Evolutionary conservation across 2,797 vertebrate genomes (phyloP), one percentile per base, ranked within the genome.

Genomic region (Cryptoblepharus egeriae): DNA sequence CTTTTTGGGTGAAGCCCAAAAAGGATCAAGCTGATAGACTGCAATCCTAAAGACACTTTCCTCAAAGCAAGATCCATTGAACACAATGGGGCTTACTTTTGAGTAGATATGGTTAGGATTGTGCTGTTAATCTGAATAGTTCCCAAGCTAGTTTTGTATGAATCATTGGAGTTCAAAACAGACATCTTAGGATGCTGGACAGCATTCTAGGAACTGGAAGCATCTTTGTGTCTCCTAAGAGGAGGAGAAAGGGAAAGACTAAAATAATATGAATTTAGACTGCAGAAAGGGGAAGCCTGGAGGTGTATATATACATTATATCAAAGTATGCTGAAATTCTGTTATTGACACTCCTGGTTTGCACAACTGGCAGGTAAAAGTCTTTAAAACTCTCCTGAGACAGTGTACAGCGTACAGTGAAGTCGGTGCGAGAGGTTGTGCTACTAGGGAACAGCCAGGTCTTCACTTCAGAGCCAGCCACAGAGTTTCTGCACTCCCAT

Each of bases 391-490:
- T 37, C 87, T 87, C 32, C 57, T 1, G 35, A 30, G 10, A 22
- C 35, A 45, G 67, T 37, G 57, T 11, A 18, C 35, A 45, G 67
- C 35, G 57, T 11, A 18, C 75, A 65, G 22, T 37, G 65, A 15
- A 45, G 52, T 73, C 42, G 32, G 6, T 69, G 30, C 49, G 11
- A 74, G 58, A 37, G 88, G 45, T 61, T 24, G 58, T 63, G 49
- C 71, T 71, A 10, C 42, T 65, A 73, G 80, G 82, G 32, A 90
- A 65, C 86, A 84, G 67, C 28, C 84, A 86, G 75, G 42, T 52
- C 75, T 80, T 75, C 49, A 70, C 57, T 90, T 88, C 82, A 73
- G 78, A 82, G 87, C 76, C 82, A 92, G 42, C 76, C 58, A 30
- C 79, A 81, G 78, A 78, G 61, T 32, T 82, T 88, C 79, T 9